A percentile compares a stretch with the other conserved stretches of the same genome.
Conservation (phyloP, 2,888 invertebrate species). For the Drosophila prostipennis region DNA sequence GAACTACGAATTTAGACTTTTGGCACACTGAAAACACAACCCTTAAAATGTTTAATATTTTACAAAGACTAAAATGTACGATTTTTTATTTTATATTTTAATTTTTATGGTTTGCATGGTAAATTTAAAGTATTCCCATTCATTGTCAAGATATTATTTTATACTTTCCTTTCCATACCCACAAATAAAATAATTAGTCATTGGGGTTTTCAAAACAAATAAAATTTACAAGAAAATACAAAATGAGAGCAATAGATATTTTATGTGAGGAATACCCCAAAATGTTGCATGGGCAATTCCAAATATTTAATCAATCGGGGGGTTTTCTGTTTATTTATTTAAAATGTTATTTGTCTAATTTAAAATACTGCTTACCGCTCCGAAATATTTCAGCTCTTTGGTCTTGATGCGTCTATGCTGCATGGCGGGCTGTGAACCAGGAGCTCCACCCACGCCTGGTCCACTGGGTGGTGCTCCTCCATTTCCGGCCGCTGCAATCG, state of each 20-base stretch:
- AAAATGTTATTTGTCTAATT: no score
- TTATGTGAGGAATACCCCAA: neutral
- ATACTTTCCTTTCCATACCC: neutral
- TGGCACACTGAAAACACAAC: no score
- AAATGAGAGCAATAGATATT: neutral
- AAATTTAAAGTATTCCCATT: no score
- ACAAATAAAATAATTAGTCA: neutral
- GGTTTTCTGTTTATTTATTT: neutral
- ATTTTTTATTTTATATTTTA: no score
- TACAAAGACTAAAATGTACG: no score
- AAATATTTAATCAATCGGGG: neutral
- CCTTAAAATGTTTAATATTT: no score
- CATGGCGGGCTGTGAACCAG: conserved; percentile 65
- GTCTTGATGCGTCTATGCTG: conserved; percentile 82
- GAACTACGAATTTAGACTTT: no score
- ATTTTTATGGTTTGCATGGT: no score
- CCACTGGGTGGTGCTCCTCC: conserved; percentile 57
- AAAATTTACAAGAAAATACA: neutral
- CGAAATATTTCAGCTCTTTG: conserved; percentile 83
- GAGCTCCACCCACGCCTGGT: conserved; percentile 39
- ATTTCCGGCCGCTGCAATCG: conserved; percentile 67
- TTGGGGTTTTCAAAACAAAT: neutral
- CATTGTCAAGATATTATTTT: no score
- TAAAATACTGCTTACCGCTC: conserved; percentile 80
- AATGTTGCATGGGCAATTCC: neutral